Base-by-base conservation (phyloP, 2,113 vertebrate species). In the Dendropsophus ebraccatus region DNA sequence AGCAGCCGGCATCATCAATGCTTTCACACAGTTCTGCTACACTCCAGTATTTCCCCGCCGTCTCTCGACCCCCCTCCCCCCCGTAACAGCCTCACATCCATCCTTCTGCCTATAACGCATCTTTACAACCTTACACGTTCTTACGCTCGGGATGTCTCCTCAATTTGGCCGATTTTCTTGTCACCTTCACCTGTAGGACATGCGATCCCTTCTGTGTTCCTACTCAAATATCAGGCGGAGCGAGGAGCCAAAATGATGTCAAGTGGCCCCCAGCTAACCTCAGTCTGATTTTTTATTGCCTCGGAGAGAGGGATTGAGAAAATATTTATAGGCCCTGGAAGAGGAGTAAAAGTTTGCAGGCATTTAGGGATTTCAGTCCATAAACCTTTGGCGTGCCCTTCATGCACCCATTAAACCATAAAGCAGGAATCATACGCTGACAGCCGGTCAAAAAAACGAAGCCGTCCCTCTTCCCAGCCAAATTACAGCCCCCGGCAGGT, bases 381-480 rank as follows among this genome's bases (percentile, higher is more conserved):
- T 87, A 87, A 87, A 87, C 85, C 85, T 87, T 87, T 81, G 72
- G 77, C 32, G 84, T 87, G 85, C 85, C 85, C 85, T 87, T 87
- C 85, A 87, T 58, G 85, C 77, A 87, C 85, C 85, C 78, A 87
- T 87, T 81, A 87, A 87, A 81, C 77, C 52, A 81, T 81, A 81
- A 87, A 87, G 54, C 52, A 81, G 78, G 78, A 81, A 58, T 87
- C 85, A 62, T 81, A 81, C 9, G 78, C 78, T 81, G 84, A 86
- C 85, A 81, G 77, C 67, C 52, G 73, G 77, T 87, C 85, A 81
- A 74, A 87, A 47, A 81, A 81, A 74, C 85, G 50, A 62, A 74
- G 83, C 83, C 3, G 70, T 45, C 70, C 65, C 70, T 23, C 54
- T 62, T 50, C 25, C 13, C 85, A 50, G 77, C 67, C 85, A 74